Percentiles rank a stretch among this genome's conserved stretches.
phyloP scores from a whole-genome alignment of 2,113 vertebrate species.

The Fregetta grallaria region DNA sequence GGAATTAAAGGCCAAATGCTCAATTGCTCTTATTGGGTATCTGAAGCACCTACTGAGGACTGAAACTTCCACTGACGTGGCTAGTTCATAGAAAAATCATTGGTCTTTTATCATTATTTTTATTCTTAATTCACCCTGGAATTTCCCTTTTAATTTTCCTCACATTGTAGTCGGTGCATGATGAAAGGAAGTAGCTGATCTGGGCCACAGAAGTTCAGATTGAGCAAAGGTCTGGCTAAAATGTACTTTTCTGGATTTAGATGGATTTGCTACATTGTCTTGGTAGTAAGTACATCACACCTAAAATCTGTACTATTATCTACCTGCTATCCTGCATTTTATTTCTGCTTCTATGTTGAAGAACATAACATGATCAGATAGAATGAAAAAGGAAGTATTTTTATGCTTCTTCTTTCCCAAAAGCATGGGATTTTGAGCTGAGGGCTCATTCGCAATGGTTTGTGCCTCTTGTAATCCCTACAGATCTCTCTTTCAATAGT shows the following conservation, averaged over 20 bases:
- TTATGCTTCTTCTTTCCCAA: background rate
- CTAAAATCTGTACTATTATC: background rate
- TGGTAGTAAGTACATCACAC: background rate
- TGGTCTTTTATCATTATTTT: background rate
- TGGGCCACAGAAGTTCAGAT: background rate
- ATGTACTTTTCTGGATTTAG: background rate
- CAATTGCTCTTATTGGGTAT: background rate
- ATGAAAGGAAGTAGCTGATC: background rate
- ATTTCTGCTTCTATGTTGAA: background rate
- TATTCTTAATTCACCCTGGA: background rate
- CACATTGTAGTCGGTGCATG: background rate
- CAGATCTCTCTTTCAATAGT: background rate
- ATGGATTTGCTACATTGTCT: background rate
- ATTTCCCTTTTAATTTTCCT: background rate
- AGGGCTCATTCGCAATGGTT: background rate
- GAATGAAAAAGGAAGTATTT: background rate
- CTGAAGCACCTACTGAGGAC: background rate
- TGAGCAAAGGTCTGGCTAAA: background rate
- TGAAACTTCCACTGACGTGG: background rate
- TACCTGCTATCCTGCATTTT: background rate
- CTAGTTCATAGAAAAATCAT: background rate
- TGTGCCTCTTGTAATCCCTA: background rate
- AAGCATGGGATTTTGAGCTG: background rate
- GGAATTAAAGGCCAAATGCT: conserved; percentile 7
- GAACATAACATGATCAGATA: background rate